Base-by-base conservation (phyloP, 2,797 vertebrate species). In the Coccyzus lansbergi region DNA sequence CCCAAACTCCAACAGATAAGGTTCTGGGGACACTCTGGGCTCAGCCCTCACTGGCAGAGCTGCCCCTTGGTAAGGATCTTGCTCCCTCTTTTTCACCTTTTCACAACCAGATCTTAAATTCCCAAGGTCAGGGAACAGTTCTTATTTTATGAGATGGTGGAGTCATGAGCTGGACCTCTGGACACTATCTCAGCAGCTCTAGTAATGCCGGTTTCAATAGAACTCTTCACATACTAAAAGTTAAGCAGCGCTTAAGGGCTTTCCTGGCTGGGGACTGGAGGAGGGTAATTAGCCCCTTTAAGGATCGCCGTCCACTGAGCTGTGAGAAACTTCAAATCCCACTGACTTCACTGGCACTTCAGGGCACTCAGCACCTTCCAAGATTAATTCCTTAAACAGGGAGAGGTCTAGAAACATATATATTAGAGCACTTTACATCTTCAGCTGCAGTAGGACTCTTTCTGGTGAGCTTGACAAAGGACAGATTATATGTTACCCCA, bases 381-480 rank as follows among this genome's bases (percentile, higher is more conserved):
- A 96, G 94, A 95, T 92, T 95, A 95, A 96, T 95, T 95, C 85
- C 90, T 92, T 77, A 86, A 91, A 89, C 68, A 93, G 74, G 48
- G 92, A 94, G 91, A 97, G 96, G 95, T 95, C 97, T 93, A 90
- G 95, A 93, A 97, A 97, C 91, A 76, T 90, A 97, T 96, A 94
- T 97, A 91, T 93, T 96, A 95, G 93, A 94, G 92, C 88, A 92
- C 79, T 96, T 97, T 96, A 91, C 79, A 92, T 69, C 80, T 78
- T 93, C 93, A 92, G 90, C 90, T 92, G 95, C 95, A 97, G 96
- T 93, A 97, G 88, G 96, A 94, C 97, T 97, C 96, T 94, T 97
- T 96, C 95, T 97, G 95, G 97, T 96, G 97, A 97, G 88, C 60
- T 38, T 97, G 98, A 98, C 97, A 98, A 98, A 98, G 97, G 97